These are phyloP conservation scores for Ailurus styani DNA, from an alignment of 2,113 vertebrate species.

Conservation along the genomic window DNA sequence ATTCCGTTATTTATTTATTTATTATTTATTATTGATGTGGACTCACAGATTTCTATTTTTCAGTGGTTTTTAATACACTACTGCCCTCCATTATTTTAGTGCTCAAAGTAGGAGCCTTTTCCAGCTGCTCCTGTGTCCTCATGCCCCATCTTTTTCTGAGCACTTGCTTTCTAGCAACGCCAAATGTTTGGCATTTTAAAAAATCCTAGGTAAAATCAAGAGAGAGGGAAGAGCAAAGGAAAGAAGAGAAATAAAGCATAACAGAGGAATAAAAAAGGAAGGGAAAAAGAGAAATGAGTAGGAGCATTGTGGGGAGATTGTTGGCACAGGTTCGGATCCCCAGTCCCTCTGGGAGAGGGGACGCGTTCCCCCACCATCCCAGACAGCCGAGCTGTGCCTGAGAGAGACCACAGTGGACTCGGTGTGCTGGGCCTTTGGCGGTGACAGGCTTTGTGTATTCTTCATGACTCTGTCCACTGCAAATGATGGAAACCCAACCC, in stretches of 20 bases:
- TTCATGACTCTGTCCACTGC: neutral
- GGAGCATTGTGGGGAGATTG: neutral
- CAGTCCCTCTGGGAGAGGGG: neutral
- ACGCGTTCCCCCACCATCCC: accelerated
- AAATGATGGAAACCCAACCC: neutral
- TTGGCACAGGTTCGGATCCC: neutral
- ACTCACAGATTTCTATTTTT: neutral
- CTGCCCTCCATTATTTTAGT: neutral
- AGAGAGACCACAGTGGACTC: accelerated
- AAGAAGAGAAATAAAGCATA: neutral
- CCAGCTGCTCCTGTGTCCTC: neutral
- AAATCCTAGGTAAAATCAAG: neutral
- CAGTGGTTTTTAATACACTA: neutral
- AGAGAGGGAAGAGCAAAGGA: neutral
- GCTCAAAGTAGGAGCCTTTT: neutral
- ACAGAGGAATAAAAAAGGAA: neutral
- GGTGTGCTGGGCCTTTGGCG: neutral
- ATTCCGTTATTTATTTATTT: neutral
- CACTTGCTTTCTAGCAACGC: neutral
- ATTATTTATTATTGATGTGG: neutral
- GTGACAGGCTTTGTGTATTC: neutral
- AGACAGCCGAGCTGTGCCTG: accelerated
- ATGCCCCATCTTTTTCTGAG: neutral
- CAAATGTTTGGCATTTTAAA: neutral
- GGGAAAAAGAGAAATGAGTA: neutral